These are phyloP conservation scores for Crenuchus spilurus DNA, from an alignment of 2,797 vertebrate species.

Conservation along the genomic window DNA sequence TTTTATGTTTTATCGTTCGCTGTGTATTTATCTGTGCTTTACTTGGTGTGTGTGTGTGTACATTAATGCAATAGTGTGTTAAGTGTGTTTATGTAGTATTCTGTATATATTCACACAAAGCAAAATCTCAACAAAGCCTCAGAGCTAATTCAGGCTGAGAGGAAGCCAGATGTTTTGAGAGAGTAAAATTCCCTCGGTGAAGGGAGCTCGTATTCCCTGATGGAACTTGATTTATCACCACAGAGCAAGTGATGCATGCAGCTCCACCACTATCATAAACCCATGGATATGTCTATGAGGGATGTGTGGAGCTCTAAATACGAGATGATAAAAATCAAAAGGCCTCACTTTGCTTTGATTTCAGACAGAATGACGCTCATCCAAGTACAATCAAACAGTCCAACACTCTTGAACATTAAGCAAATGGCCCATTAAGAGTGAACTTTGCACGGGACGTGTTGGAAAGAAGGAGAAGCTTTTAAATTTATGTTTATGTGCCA, in stretches of 20 bases:
- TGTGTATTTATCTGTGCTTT: no score
- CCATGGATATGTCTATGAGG: slow-evolving; percentile 42
- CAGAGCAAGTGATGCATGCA: slow-evolving; percentile 41
- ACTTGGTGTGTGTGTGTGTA: no score
- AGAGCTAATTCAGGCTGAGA: slow-evolving; percentile 17
- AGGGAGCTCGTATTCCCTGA: slow-evolving; percentile 59
- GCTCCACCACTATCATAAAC: slow-evolving; percentile 33
- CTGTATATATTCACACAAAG: not conserved
- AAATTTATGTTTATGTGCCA: not conserved
- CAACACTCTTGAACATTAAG: slow-evolving; percentile 27
- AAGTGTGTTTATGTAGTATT: no score
- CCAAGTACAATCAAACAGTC: not conserved
- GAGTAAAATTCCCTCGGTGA: slow-evolving; percentile 63
- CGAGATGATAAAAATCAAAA: not conserved
- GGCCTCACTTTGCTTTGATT: not conserved
- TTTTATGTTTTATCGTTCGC: no score
- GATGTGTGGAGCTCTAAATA: slow-evolving; percentile 10
- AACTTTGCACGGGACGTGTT: slow-evolving; percentile 39
- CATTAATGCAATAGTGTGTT: no score
- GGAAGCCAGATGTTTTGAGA: slow-evolving; percentile 63
- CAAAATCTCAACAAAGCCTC: not conserved
- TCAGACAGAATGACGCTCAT: not conserved
- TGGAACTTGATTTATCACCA: slow-evolving; percentile 67
- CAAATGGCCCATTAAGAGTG: slow-evolving; percentile 24
- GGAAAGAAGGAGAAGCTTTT: slow-evolving; percentile 30